Conservation (phyloP, 2,113 vertebrate species). For the Scalopus aquaticus region DNA sequence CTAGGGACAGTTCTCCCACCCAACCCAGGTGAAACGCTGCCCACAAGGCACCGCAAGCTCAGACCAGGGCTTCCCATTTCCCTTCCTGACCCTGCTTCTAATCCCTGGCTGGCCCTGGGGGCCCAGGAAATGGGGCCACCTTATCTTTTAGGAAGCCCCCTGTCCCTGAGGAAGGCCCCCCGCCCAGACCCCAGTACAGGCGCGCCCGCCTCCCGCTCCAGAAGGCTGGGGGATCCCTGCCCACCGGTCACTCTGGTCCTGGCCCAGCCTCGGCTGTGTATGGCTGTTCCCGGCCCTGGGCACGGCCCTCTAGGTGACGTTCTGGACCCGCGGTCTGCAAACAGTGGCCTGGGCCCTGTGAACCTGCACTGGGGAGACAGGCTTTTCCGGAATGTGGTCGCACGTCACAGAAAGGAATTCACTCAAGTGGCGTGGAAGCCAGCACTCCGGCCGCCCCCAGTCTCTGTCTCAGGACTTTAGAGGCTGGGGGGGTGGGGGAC, state of each 20-base stretch:
- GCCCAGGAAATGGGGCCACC: neutral
- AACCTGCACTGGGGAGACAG: neutral
- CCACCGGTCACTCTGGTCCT: rapidly evolving
- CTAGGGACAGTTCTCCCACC: neutral
- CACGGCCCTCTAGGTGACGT: neutral
- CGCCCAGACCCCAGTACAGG: neutral
- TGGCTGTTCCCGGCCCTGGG: neutral
- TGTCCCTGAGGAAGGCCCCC: neutral
- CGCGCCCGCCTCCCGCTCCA: neutral
- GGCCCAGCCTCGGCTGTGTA: neutral
- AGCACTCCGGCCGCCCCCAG: rapidly evolving
- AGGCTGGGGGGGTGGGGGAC: too few species aligned
- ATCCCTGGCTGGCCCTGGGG: neutral
- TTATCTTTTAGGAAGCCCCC: neutral
- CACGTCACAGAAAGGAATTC: neutral
- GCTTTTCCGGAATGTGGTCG: neutral
- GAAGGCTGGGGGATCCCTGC: neutral
- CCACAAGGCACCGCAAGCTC: neutral
- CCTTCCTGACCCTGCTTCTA: neutral
- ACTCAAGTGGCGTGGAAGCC: rapidly evolving
- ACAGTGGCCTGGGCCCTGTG: neutral
- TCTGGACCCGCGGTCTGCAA: neutral
- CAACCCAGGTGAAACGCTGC: rapidly evolving
- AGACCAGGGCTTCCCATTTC: neutral
- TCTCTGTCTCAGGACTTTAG: neutral